Evolutionary conservation across 2,888 invertebrate species (phyloP), one percentile per base, ranked within the genome.

Genomic region (Adineta ricciae): DNA sequence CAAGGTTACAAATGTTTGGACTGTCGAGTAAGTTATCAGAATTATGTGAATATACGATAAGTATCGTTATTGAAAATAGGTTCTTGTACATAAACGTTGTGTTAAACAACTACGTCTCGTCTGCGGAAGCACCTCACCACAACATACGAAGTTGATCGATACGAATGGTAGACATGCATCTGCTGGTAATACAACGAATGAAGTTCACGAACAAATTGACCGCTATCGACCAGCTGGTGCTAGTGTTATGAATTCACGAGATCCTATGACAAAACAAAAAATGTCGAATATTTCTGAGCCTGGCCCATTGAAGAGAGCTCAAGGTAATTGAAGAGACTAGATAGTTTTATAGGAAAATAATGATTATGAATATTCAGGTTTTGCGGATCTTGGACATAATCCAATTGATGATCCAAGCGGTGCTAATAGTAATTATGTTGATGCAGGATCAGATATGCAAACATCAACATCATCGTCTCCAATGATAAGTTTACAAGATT

Each of bases 1-100:
- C 97, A 98, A 91, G 99, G 98, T 88, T 98, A 96, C 93, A 97
- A 97, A 92, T 99, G 99, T 92, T 96, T 96, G 90, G 97, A 96
- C 91, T 99, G 99, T 92, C 41, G 78, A 78, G 41, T 64, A 64
- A 36, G 64, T 64, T n/a, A n/a, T n/a, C 32, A 32, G 32, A 64
- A n/a, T 8, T 21, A 24, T n/a, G 7, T 1, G 21, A 54, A n/a
- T n/a, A 64, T 32, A 78, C 9, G 24, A 21, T 41, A 24, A 8
- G 11, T 2, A 19, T 41, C 9, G 21, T 38, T 41, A 21, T 3
- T 27, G 2, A 27, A 56, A 27, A 21, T 78, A 86, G 38, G 82
- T 86, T 38, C 93, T 98, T 90, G 97, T 99, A 88, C 99, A 99
- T 93, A 99, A 99, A 92, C 96, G 97, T 92, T 99, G 86, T 83